These are phyloP conservation scores for Chalcosyrphus nemorum DNA, from an alignment of 2,888 invertebrate genomes.

Conservation along the genomic window DNA sequence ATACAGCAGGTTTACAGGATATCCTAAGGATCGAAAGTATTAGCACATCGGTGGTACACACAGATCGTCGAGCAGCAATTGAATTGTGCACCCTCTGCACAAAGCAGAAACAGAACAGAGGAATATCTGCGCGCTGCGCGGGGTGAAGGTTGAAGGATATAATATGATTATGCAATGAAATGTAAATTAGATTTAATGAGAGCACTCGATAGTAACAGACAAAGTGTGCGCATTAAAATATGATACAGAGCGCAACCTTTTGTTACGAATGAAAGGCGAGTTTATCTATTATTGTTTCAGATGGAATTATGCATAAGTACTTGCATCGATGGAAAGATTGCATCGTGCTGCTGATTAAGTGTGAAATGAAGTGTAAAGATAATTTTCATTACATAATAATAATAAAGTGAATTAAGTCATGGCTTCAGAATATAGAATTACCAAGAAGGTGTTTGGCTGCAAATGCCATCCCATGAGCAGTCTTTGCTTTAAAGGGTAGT, in stretches of 20 bases:
- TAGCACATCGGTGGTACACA: slow-evolving; percentile 37
- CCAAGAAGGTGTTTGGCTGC: too few relatives aligned
- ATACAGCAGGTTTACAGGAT: slow-evolving; percentile 23
- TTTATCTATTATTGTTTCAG: background rate
- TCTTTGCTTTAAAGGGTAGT: too few relatives aligned
- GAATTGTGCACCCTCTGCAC: slow-evolving; percentile 32
- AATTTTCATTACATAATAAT: too few relatives aligned
- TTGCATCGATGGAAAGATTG: background rate
- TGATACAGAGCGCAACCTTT: background rate
- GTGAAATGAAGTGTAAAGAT: too few relatives aligned
- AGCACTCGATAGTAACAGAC: slow-evolving; percentile 13
- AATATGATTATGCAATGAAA: slow-evolving; percentile 56
- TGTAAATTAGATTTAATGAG: slow-evolving; percentile 63
- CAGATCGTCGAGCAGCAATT: slow-evolving; percentile 54
- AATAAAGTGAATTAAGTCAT: too few relatives aligned
- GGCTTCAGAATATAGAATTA: too few relatives aligned
- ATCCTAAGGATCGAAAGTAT: slow-evolving; percentile 44
- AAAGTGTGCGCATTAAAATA: slow-evolving; percentile 1
- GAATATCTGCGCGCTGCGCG: slow-evolving; percentile 5
- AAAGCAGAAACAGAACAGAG: slow-evolving; percentile 11
- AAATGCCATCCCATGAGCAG: too few relatives aligned
- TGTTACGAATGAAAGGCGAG: background rate
- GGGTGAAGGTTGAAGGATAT: slow-evolving; percentile 1
- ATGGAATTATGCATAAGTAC: background rate
- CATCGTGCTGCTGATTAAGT: too few relatives aligned